These are phyloP conservation scores for Himalopsyche anomala DNA, from an alignment of 2,888 invertebrate genomes.

Conservation along the genomic window DNA sequence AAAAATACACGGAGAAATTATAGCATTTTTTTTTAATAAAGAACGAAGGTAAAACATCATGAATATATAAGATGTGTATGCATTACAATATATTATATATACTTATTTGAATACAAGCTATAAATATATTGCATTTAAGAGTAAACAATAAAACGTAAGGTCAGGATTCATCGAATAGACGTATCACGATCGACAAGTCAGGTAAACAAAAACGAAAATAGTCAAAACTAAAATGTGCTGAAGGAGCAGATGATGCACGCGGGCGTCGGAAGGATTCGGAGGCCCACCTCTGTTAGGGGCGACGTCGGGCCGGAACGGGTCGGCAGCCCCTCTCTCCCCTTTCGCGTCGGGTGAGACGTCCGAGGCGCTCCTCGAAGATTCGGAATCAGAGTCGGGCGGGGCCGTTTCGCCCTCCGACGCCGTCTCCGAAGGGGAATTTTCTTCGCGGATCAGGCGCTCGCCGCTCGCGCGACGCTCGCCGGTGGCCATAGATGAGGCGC, in stretches of 20 bases:
- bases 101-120: background rate
- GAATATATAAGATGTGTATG: background rate
- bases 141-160: background rate
- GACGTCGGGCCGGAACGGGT: slow-evolving; percentile 2
- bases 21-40: background rate
- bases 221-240: slow-evolving; percentile 61
- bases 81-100: background rate
- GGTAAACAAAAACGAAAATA: slow-evolving; percentile 53
- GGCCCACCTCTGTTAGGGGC: slow-evolving; percentile 38
- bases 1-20: slow-evolving; percentile 2
- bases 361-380: slow-evolving; percentile 47
- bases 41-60: background rate
- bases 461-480: slow-evolving; percentile 61
- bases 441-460: slow-evolving; percentile 67
- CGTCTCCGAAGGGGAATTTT: slow-evolving; percentile 68
- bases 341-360: slow-evolving; percentile 11
- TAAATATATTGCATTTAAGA: slow-evolving; percentile 1
- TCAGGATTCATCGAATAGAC: background rate
- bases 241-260: slow-evolving; percentile 59
- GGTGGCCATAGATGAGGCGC: slow-evolving; percentile 65
- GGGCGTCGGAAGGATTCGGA: slow-evolving; percentile 45
- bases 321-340: slow-evolving; percentile 37
- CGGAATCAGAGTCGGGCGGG: slow-evolving; percentile 71
- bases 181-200: slow-evolving; percentile 4
- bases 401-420: slow-evolving; percentile 77